Evolutionary conservation across 2,113 vertebrate species (phyloP).

Genomic region (Tinamus guttatus): DNA sequence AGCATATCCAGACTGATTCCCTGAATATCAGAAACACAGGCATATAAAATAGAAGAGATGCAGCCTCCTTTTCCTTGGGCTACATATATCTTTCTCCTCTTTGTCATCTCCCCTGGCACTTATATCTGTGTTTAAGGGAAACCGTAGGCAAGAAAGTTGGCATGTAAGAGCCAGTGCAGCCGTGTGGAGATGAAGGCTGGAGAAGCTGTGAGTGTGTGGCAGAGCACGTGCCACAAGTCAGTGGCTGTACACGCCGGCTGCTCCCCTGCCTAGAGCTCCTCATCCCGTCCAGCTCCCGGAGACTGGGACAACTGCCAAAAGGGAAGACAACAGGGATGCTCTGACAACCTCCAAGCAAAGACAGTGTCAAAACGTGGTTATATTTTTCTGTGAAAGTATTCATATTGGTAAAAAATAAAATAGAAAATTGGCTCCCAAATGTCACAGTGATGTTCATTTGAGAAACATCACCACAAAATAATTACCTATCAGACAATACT

Average conservation of each 20-base stretch:
- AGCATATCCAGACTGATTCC: not conserved
- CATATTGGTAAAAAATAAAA: not conserved
- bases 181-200: not conserved
- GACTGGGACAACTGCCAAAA: not conserved
- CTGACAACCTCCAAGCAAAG: not conserved
- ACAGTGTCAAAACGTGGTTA: not conserved
- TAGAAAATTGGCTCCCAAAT: not conserved
- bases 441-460: not conserved
- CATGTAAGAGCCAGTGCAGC: not conserved
- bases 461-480: not conserved
- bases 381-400: not conserved
- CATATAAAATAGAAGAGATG: not conserved
- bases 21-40: not conserved
- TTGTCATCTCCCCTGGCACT: not conserved
- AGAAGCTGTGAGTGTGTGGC: not conserved
- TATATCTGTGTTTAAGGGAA: not conserved
- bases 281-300: not conserved
- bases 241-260: not conserved
- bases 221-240: not conserved
- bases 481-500: not conserved
- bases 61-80: not conserved
- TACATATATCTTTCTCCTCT: not conserved
- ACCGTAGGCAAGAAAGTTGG: not conserved
- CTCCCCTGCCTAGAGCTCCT: constrained; percentile 1
- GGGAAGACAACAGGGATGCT: not conserved